A percentile compares a stretch with the other conserved stretches of the same genome.
phyloP scores from a whole-genome alignment of 2,888 invertebrate genomes.

The Xanthostigma xanthostigma region DNA sequence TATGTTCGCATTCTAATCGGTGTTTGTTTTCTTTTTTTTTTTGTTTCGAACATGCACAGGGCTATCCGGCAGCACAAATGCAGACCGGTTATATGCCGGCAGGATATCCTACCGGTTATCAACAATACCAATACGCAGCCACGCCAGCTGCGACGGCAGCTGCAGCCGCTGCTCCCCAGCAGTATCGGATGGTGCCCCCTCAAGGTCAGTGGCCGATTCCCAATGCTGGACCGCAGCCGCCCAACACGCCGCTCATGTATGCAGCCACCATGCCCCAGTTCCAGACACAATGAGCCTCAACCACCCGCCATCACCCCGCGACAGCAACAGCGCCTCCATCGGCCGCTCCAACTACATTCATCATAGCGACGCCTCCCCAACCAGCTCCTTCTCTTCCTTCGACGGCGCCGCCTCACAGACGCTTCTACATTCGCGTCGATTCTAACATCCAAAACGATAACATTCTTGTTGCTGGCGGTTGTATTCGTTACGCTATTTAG shows the following conservation, averaged over 20 bases:
- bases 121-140: constrained; percentile 35
- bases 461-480: no score
- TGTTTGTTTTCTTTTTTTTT: no score
- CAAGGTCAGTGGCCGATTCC: constrained; percentile 28
- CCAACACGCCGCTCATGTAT: constrained; percentile 44
- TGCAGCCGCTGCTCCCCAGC: constrained; percentile 36
- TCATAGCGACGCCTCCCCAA: no score
- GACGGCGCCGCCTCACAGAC: no score
- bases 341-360: no score
- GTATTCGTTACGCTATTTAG: no score
- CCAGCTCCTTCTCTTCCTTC: no score
- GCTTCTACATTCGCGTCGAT: no score
- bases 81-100: constrained; percentile 51
- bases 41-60: constrained; percentile 33
- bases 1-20: not conserved
- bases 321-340: no score
- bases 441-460: no score
- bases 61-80: constrained; percentile 51
- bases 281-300: constrained; percentile 59
- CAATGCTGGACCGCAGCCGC: constrained; percentile 23
- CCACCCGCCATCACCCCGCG: not conserved
- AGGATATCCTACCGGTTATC: constrained; percentile 31
- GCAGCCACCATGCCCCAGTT: constrained; percentile 68
- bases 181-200: constrained; percentile 29
- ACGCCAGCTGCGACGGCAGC: constrained; percentile 35